Evolutionary conservation across 2,113 vertebrate genomes (phyloP), one percentile per base, ranked within the genome.

Genomic region (Seriola dumerili): DNA sequence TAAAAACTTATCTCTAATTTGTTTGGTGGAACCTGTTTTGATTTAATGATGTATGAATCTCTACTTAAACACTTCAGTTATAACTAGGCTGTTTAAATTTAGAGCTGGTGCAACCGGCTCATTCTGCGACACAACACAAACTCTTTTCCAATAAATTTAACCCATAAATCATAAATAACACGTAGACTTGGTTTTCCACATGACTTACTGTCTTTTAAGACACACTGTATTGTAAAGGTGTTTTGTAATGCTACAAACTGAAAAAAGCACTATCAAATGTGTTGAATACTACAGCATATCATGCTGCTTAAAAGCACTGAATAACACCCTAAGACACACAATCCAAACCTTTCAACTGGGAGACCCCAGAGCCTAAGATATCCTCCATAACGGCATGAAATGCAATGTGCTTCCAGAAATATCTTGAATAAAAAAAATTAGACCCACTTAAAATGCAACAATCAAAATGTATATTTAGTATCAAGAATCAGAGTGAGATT

Each of bases 231-330:
- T 82, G 10, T 69, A 76, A 61, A 71, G 71, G 10, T 14, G 34
- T 78, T 67, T 16, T 40, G 21, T 58, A 57, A 59, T 75, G 83
- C 82, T 78, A 83, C 63, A 84, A 59, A 73, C 52, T 64, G 46
- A 54, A 69, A 73, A 83, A 42, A 54, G 48, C 72, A 78, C n/a
- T 66, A 17, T 81, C 13, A 54, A 67, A 72, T 68, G 23, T 67
- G 57, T 34, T 78, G 50, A 64, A 66, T 29, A 44, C 50, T 21
- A 32, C 58, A 75, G 59, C 72, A 67, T 59, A 34, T 67, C 3
- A 4, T 36, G 23, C 46, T 78, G 61, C 38, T 80, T 57, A 80
- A 85, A 85, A 78, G 36, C 69, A 72, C 50, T 78, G 63, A 78
- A 83, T 62, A 63, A 70, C 21, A 77, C 34, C 4, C 71, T 21